Evolutionary conservation across 2,888 invertebrate species (phyloP).

Genomic region (Aleiodes alternator): DNA sequence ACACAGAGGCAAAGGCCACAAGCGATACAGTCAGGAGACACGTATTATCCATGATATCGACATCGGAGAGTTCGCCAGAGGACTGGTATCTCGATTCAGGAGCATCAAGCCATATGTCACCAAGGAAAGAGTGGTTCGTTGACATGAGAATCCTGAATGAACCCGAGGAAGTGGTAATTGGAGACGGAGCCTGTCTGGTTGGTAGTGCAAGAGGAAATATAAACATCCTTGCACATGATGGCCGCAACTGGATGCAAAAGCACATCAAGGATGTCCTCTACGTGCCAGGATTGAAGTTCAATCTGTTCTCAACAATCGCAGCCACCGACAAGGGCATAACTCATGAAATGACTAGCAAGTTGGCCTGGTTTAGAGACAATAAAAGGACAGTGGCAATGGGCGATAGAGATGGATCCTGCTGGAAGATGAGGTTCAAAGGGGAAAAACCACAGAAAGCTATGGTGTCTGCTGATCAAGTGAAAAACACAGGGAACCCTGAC

Average conservation of each 20-base stretch:
- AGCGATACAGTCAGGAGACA: background rate
- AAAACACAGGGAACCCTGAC: no score
- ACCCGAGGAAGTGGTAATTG: no score
- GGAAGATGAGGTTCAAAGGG: no score
- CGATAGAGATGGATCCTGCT: no score
- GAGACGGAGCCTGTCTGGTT: no score
- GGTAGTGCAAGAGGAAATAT: constrained; percentile 40
- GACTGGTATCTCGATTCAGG: constrained; percentile 52
- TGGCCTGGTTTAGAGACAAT: no score
- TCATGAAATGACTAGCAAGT: background rate
- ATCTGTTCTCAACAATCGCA: constrained; percentile 40
- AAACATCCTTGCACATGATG: constrained; percentile 51
- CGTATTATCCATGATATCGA: background rate
- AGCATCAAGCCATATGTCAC: constrained; percentile 55
- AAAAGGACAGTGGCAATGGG: no score
- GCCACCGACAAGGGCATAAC: background rate
- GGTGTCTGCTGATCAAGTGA: no score
- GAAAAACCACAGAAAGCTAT: no score
- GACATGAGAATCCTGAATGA: background rate
- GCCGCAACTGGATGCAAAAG: constrained; percentile 44
- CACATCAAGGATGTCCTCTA: constrained; percentile 49
- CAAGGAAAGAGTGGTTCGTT: constrained; percentile 50
- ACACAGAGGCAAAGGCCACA: background rate
- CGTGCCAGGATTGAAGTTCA: constrained; percentile 50
- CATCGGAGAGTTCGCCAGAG: background rate